Evolutionary conservation across 2,113 vertebrate species (phyloP).

Genomic region (Isichthys henryi): DNA sequence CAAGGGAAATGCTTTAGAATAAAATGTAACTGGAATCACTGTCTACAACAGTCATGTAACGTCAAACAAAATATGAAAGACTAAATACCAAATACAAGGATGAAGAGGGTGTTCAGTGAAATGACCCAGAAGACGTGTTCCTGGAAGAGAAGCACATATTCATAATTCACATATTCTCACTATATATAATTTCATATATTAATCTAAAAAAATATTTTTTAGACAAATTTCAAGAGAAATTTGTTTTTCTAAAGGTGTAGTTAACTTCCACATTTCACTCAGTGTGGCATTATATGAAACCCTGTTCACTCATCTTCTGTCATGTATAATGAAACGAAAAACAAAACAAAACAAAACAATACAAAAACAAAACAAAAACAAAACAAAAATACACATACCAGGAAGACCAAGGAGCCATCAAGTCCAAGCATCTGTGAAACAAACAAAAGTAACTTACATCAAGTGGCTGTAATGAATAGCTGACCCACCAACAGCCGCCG

Average conservation of each 20-base stretch:
- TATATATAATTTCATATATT: not conserved
- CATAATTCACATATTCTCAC: not conserved
- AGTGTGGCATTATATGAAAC: not conserved
- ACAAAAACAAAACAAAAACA: not conserved
- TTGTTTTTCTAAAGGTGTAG: not conserved
- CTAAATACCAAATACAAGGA: constrained; percentile 90
- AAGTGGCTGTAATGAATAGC: not conserved
- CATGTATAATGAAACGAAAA: not conserved
- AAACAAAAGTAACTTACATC: not conserved
- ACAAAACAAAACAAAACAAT: not conserved
- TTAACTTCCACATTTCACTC: not conserved
- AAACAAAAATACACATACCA: constrained; percentile 58
- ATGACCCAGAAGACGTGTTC: constrained; percentile 98
- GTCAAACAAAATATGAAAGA: not conserved
- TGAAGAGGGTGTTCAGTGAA: constrained; percentile 92
- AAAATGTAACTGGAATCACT: not conserved
- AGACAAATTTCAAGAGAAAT: not conserved
- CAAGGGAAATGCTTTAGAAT: not conserved
- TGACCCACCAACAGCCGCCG: not conserved
- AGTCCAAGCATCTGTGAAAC: constrained; percentile 85
- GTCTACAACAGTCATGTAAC: not conserved
- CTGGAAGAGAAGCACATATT: constrained; percentile 47
- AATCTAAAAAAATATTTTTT: not conserved
- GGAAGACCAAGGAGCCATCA: constrained; percentile 89
- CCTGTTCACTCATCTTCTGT: not conserved